Evolutionary conservation across 2,113 vertebrate species (phyloP).

Genomic region (Zootoca vivipara): DNA sequence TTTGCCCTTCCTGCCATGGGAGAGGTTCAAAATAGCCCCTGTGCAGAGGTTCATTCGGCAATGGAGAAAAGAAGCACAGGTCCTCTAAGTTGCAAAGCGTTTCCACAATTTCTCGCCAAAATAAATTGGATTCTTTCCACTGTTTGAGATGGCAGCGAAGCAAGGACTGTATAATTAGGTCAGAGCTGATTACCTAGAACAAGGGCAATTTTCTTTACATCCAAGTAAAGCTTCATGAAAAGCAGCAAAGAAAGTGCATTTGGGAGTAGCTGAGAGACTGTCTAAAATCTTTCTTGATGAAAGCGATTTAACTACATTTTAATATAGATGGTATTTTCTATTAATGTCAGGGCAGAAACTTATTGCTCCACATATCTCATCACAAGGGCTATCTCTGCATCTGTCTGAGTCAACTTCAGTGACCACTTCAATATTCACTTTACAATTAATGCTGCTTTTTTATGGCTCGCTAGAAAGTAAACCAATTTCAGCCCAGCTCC

Average conservation of each 20-base stretch:
- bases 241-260: conserved; percentile 31
- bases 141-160: conserved; percentile 44
- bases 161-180: conserved; percentile 7
- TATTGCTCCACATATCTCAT: conserved; percentile 47
- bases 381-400: conserved; percentile 58
- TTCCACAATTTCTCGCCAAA: conserved; percentile 45
- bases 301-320: conserved; percentile 54
- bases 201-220: conserved; percentile 56
- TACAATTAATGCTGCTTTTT: conserved; percentile 74
- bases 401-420: conserved; percentile 67
- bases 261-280: conserved; percentile 26
- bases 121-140: conserved; percentile 54
- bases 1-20: conserved; percentile 1
- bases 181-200: conserved; percentile 50
- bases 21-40: not conserved
- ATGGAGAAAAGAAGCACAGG: not conserved
- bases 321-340: conserved; percentile 58
- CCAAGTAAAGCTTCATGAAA: conserved; percentile 26
- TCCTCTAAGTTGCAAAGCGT: not conserved
- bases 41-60: not conserved
- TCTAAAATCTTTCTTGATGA: conserved; percentile 28
- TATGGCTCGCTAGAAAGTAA: conserved; percentile 72
- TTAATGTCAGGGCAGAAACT: conserved; percentile 51
- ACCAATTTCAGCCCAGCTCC: conserved; percentile 71
- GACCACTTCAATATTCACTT: conserved; percentile 72